Evolutionary conservation across 2,797 vertebrate species (phyloP), one percentile per base, ranked within the genome.

Genomic region (Gymnothorax reevesii): DNA sequence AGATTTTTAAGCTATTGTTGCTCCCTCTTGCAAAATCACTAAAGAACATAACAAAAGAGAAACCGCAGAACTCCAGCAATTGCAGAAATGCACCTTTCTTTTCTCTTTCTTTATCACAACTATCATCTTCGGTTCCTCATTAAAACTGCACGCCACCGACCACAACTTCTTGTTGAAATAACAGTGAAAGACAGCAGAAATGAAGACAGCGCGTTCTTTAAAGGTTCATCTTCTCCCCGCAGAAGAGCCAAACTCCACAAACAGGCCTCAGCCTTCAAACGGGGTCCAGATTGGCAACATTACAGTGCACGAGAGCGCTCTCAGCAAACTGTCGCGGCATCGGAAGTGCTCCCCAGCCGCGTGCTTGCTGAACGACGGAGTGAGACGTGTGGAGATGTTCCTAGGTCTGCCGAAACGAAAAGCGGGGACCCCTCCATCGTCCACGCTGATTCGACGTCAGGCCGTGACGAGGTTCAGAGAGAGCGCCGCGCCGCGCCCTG

Each of bases 61-160:
- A 85, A 54, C 86, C 87, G 87, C 85, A 90, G 86, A 89, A 87
- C 77, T 85, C 52, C 59, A 87, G 66, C 89, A 90, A 89, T 91
- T 95, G 93, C 94, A 92, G 85, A 93, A 92, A 89, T 85, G 82
- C 83, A 77, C 77, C 8, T 62, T 73, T 79, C 77, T 8, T n/a
- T 64, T 84, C 6, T 57, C 10, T 42, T 20, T 52, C 91, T 92
- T 89, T 91, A 92, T 92, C 91, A 89, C 85, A 89, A 59, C 86
- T 85, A 83, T 87, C 85, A 92, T 93, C 92, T 92, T 94, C 91
- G 94, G 94, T 95, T 96, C 95, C 95, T 94, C 93, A 93, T 92
- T 90, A 92, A 88, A 90, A 90, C 89, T 88, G 92, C 88, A 84
- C 57, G 91, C 91, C 90, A 91, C 91, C 93, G 95, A 94, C 95